A percentile compares a stretch with the other conserved stretches of the same genome.
Evolutionary conservation across 2,797 vertebrate genomes (phyloP).

Genomic region (Sus cebifrons): DNA sequence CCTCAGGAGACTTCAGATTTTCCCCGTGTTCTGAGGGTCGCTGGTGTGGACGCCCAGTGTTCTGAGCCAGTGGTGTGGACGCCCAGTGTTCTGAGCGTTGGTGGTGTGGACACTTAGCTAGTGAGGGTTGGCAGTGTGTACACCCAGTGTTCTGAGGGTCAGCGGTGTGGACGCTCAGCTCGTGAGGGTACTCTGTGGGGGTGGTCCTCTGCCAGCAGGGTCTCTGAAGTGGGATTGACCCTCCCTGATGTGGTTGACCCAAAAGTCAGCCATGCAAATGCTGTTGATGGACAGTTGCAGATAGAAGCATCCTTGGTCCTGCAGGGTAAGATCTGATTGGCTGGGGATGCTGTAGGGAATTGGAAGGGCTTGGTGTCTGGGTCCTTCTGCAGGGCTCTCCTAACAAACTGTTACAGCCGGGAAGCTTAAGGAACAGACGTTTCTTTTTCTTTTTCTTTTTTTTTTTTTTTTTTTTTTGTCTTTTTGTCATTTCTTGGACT

Average conservation of each 20-base stretch:
- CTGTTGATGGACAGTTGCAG: not conserved
- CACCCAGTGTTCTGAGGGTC: too few species aligned
- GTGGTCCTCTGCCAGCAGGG: rapidly evolving
- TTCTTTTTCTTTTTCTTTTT: too few species aligned
- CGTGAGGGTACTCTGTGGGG: rapidly evolving
- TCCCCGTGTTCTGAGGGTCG: rapidly evolving
- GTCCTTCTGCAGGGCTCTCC: not conserved
- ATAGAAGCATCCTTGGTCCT: not conserved
- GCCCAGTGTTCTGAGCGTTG: too few species aligned
- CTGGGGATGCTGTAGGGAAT: rapidly evolving
- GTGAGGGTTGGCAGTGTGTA: not conserved
- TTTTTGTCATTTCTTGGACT: too few species aligned
- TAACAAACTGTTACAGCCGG: rapidly evolving
- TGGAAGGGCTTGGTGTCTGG: not conserved
- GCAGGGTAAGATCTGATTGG: not conserved
- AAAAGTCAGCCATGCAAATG: rapidly evolving
- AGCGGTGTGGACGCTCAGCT: rapidly evolving
- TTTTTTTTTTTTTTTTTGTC: too few species aligned
- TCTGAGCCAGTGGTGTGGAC: too few species aligned
- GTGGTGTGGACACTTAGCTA: too few species aligned
- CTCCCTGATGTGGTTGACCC: rapidly evolving
- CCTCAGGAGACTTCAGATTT: not conserved
- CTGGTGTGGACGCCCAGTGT: too few species aligned
- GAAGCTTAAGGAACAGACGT: rapidly evolving
- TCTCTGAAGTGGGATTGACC: rapidly evolving